A percentile compares a stretch with the other conserved stretches of the same genome.
Evolutionary conservation across 2,113 vertebrate species (phyloP).

Genomic region (Pao palembangensis): DNA sequence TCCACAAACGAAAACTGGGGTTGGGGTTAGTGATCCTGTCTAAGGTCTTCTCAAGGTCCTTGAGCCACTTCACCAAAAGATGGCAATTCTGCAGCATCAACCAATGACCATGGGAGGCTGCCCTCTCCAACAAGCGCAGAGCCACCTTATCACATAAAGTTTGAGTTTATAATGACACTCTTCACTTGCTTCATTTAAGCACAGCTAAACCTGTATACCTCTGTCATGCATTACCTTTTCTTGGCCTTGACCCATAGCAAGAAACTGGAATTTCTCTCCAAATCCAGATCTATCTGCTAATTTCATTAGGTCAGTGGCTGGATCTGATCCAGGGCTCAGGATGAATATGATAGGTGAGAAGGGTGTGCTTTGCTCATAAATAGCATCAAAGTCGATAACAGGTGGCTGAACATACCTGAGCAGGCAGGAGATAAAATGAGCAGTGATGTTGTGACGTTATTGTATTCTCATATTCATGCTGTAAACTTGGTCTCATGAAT

Average conservation of each 20-base stretch:
- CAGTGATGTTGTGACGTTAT: neutral
- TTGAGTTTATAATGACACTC: neutral
- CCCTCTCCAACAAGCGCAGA: conserved; percentile 83
- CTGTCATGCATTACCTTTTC: conserved; percentile 80
- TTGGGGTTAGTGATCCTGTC: conserved; percentile 85
- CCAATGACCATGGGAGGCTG: conserved; percentile 83
- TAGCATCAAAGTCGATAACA: conserved; percentile 86
- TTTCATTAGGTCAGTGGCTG: conserved; percentile 88
- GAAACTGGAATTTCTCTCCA: conserved; percentile 84
- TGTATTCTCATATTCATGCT: neutral
- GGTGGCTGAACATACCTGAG: conserved; percentile 93
- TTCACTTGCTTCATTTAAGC: neutral
- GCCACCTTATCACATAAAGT: conserved; percentile 74
- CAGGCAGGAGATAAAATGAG: conserved; percentile 27
- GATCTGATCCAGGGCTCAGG: conserved; percentile 92
- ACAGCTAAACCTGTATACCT: neutral
- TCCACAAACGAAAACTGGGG: conserved; percentile 90
- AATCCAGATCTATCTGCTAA: conserved; percentile 84
- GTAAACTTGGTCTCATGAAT: neutral
- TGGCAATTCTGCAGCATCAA: conserved; percentile 97
- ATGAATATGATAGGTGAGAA: conserved; percentile 92
- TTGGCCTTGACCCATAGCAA: conserved; percentile 97
- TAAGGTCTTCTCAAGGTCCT: conserved; percentile 87
- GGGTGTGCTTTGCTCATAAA: conserved; percentile 89
- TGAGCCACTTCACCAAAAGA: conserved; percentile 89